These are phyloP conservation scores for Delia radicum DNA, from an alignment of 1,140 invertebrate genomes.

Conservation along the genomic window DNA sequence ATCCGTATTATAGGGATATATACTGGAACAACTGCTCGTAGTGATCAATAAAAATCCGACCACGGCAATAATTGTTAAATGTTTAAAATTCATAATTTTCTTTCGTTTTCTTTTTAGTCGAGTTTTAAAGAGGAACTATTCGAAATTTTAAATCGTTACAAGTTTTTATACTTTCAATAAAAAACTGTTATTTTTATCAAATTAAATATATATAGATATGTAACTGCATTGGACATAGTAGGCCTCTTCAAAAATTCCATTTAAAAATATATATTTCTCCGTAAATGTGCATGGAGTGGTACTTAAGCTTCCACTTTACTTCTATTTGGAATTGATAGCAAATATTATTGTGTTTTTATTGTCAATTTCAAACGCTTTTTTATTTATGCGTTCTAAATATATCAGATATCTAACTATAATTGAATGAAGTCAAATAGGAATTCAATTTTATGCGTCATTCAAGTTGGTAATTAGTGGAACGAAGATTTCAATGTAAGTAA, in stretches of 20 bases:
- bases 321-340: too few relatives aligned
- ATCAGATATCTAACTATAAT: too few relatives aligned
- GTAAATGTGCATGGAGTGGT: too few relatives aligned
- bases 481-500: too few relatives aligned
- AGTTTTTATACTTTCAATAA: neutral
- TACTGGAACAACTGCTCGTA: neutral
- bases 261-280: too few relatives aligned
- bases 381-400: too few relatives aligned
- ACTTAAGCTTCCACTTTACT: neutral
- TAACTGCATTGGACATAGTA: too few relatives aligned
- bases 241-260: neutral
- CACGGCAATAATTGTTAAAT: neutral
- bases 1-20: neutral
- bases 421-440: too few relatives aligned
- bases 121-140: neutral
- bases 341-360: too few relatives aligned
- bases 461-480: too few relatives aligned
- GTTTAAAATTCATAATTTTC: neutral
- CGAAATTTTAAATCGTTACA: neutral
- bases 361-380: too few relatives aligned
- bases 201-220: neutral
- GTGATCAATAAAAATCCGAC: neutral
- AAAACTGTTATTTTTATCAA: neutral
- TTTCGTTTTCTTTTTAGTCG: neutral
- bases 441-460: too few relatives aligned